phyloP scores from a whole-genome alignment of 2,888 invertebrate species.

The Fissipunctia ypsillon region DNA sequence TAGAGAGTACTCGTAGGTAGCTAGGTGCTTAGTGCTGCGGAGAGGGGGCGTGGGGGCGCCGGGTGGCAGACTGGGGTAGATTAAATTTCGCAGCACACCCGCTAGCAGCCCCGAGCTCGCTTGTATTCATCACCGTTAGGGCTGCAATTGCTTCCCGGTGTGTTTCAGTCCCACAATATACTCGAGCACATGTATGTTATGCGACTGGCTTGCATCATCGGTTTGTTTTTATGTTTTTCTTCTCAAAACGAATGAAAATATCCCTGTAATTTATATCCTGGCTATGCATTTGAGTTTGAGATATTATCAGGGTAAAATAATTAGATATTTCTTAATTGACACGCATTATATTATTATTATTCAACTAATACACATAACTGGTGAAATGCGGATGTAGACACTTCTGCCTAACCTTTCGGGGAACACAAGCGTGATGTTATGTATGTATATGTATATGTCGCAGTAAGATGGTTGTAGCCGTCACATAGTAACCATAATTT shows the following conservation, averaged over 20 bases:
- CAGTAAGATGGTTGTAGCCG: no score
- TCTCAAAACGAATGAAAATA: not conserved
- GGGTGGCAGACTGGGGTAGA: conserved; percentile 88
- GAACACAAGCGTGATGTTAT: no score
- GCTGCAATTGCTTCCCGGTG: conserved; percentile 83
- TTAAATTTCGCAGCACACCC: conserved; percentile 88
- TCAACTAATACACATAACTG: no score
- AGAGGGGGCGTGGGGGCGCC: conserved; percentile 68
- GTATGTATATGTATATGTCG: no score
- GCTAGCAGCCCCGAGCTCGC: conserved; percentile 82
- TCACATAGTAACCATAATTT: no score
- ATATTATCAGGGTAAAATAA: not conserved
- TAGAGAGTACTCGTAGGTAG: conserved; percentile 65
- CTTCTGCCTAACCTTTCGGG: no score
- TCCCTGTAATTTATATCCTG: not conserved
- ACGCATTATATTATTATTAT: no score
- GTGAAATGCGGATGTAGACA: no score
- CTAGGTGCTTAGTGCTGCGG: conserved; percentile 64
- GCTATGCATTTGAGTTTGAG: not conserved
- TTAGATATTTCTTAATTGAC: no score
- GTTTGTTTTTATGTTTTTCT: conserved; percentile 20
- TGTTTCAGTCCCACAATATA: conserved; percentile 73
- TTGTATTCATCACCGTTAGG: conserved; percentile 87
- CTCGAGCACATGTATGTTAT: conserved; percentile 40
- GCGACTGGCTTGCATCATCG: conserved; percentile 17